Conservation (phyloP, 2,888 invertebrate species). For the Scelioninae gen. 2 region DNA sequence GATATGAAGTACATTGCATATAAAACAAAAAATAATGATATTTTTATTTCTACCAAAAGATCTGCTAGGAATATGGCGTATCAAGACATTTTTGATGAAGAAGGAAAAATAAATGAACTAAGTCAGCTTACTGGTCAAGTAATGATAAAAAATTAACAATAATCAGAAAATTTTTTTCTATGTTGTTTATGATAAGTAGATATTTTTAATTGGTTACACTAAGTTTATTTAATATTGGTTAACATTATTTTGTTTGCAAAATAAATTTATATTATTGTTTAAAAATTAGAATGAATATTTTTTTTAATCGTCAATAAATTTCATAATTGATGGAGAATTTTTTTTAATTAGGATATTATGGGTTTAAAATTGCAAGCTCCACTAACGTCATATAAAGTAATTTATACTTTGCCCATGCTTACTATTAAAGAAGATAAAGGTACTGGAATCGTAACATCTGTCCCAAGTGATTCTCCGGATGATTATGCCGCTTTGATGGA, state of each 20-base stretch:
- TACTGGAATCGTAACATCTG: constrained; percentile 98
- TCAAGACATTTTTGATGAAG: constrained; percentile 90
- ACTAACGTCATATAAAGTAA: constrained; percentile 85
- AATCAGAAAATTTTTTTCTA: no score
- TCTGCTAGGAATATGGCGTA: constrained; percentile 97
- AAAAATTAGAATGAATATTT: no score
- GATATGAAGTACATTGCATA: constrained; percentile 97
- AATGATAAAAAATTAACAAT: constrained; percentile 38
- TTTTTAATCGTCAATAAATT: no score
- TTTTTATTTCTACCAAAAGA: constrained; percentile 91
- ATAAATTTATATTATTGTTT: no score
- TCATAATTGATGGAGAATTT: no score
- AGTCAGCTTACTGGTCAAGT: constrained; percentile 83
- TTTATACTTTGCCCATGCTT: constrained; percentile 97
- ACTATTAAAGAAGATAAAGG: constrained; percentile 99
- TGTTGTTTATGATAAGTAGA: no score
- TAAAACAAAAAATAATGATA: constrained; percentile 82
- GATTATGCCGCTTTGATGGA: constrained; percentile 97
- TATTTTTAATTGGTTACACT: no score
- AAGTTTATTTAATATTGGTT: no score
- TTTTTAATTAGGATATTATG: constrained; percentile 81
- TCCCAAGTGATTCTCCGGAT: constrained; percentile 99
- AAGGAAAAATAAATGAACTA: constrained; percentile 86
- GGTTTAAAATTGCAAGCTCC: constrained; percentile 92
- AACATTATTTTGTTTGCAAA: no score